Conservation (phyloP, 2,888 invertebrate genomes). For the Dusona sp. region DNA sequence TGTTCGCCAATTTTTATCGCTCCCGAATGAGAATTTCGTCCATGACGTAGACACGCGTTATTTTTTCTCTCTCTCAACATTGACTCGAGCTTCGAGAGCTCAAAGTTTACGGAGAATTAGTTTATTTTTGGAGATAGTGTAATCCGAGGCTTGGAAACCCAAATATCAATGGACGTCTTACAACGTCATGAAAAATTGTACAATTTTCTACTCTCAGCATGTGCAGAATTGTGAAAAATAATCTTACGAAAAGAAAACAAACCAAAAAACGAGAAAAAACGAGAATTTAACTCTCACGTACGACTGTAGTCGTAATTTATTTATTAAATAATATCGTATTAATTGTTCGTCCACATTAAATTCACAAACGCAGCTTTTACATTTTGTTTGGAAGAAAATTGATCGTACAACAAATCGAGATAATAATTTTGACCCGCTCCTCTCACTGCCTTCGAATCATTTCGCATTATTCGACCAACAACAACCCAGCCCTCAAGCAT, state of each 20-base stretch:
- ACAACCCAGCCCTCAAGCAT: neutral
- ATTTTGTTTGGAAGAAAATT: conserved; percentile 1
- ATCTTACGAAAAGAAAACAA: conserved; percentile 3
- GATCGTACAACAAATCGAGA: conserved; percentile 40
- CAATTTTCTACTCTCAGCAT: conserved; percentile 32
- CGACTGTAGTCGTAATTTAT: conserved; percentile 15
- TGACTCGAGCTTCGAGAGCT: neutral
- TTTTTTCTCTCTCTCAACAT: conserved; percentile 3
- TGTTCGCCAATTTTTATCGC: neutral
- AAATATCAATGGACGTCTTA: neutral
- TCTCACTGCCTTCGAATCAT: conserved; percentile 11
- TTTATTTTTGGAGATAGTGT: conserved; percentile 21
- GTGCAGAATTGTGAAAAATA: conserved; percentile 4
- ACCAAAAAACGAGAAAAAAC: neutral
- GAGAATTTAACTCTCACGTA: neutral
- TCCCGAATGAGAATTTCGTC: neutral
- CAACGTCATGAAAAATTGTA: conserved; percentile 12
- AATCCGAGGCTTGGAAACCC: neutral
- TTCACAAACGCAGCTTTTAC: conserved; percentile 34
- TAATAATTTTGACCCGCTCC: conserved; percentile 18
- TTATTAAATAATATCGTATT: conserved; percentile 23
- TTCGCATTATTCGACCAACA: neutral
- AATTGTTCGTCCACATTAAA: conserved; percentile 16
- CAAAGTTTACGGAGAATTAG: conserved; percentile 10
- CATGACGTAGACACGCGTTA: neutral